These are phyloP conservation scores for Cossypha polioptera DNA, from an alignment of 2,797 vertebrate genomes.

Conservation along the genomic window DNA sequence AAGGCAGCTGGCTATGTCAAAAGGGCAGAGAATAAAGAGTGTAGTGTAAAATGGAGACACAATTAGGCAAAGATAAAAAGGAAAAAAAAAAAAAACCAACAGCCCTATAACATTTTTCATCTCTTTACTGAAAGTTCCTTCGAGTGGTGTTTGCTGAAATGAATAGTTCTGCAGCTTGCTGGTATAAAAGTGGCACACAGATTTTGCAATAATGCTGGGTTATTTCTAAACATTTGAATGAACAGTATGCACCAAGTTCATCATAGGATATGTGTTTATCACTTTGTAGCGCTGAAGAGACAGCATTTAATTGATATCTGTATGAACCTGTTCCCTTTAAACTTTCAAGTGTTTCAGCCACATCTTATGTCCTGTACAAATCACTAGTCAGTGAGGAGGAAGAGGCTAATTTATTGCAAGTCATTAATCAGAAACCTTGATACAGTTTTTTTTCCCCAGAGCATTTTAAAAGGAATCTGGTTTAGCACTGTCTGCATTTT, in stretches of 20 bases:
- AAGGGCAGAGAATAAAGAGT: conserved; percentile 80
- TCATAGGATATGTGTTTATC: background rate
- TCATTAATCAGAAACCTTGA: background rate
- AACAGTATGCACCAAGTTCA: background rate
- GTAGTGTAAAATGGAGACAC: conserved; percentile 74
- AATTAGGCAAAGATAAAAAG: conserved; percentile 68
- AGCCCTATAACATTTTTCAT: conserved; percentile 52
- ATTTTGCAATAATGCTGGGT: conserved; percentile 5
- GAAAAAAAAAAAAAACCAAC: conserved; percentile 5
- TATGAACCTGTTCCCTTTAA: background rate
- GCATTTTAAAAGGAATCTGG: background rate
- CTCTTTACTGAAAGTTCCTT: conserved; percentile 37
- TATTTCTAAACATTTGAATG: conserved; percentile 23
- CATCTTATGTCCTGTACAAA: background rate
- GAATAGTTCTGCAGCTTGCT: conserved; percentile 9
- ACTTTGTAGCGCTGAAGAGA: background rate
- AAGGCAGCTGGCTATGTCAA: conserved; percentile 79
- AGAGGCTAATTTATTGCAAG: background rate
- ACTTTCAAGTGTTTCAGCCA: background rate
- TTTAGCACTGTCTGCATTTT: background rate
- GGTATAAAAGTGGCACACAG: background rate
- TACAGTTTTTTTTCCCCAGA: background rate
- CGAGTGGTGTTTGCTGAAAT: conserved; percentile 12
- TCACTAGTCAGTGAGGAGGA: background rate
- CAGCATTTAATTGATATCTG: background rate